A percentile compares a stretch with the other conserved stretches of the same genome.
phyloP scores from a whole-genome alignment of 2,113 vertebrate species.

The Elaphurus davidianus region DNA sequence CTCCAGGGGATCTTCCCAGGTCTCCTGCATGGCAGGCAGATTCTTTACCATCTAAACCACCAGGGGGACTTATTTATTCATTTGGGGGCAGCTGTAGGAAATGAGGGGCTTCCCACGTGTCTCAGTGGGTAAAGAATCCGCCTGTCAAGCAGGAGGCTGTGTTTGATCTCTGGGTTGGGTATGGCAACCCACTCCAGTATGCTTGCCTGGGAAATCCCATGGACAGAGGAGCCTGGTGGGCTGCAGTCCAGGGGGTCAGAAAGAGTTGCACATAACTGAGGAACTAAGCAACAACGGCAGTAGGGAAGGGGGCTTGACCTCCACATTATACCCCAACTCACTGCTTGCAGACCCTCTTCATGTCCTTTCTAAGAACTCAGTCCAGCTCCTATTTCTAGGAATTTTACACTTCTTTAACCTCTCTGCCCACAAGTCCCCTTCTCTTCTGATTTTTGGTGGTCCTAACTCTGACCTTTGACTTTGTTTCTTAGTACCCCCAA shows the following conservation, averaged over 20 bases:
- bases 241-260: background rate
- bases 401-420: fast-evolving
- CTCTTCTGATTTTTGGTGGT: background rate
- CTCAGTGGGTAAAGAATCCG: background rate
- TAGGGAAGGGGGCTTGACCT: background rate
- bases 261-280: background rate
- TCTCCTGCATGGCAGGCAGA: background rate
- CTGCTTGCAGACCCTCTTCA: background rate
- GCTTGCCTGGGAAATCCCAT: background rate
- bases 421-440: background rate
- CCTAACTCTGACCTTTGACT: background rate
- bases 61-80: background rate
- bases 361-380: background rate
- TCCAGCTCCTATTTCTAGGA: background rate
- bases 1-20: background rate
- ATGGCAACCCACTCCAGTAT: background rate
- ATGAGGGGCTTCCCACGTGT: background rate
- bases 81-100: background rate
- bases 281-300: background rate
- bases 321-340: background rate
- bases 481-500: background rate
- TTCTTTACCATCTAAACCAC: background rate
- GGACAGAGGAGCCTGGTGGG: background rate
- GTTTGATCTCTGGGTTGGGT: background rate
- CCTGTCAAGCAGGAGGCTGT: background rate